Percentiles rank a stretch among this genome's conserved stretches.
Conservation (phyloP, 92 coral and sea anemone species). For the Epizoanthus stellaris region DNA sequence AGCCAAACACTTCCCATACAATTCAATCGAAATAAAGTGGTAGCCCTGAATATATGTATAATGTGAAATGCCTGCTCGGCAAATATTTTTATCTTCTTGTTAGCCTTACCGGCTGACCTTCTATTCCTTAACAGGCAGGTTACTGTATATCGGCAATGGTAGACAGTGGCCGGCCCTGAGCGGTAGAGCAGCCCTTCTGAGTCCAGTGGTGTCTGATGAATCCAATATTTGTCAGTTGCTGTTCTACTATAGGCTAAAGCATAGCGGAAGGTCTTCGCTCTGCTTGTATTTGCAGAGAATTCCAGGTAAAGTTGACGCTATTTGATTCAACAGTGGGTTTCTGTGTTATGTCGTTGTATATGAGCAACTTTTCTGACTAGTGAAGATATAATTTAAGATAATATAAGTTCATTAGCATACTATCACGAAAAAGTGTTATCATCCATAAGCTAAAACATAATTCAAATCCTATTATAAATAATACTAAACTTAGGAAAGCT, state of each 20-base stretch:
- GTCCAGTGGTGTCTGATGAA: conserved; percentile 20
- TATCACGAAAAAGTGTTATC: no score
- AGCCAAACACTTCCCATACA: no score
- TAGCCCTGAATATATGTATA: no score
- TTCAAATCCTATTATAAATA: no score
- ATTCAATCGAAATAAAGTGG: no score
- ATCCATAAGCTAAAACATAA: no score
- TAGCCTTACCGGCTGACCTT: not conserved
- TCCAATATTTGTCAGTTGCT: conserved; percentile 14
- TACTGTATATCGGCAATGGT: conserved; percentile 43
- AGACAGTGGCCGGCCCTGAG: conserved; percentile 26
- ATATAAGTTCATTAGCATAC: no score
- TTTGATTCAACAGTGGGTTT: not conserved
- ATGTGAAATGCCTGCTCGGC: not conserved
- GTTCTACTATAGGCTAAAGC: conserved; percentile 41
- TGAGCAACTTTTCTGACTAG: no score
- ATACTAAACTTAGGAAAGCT: no score
- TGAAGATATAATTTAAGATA: no score
- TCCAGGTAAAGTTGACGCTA: not conserved
- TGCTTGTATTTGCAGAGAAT: conserved; percentile 9
- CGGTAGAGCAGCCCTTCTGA: conserved; percentile 49
- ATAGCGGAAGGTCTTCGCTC: conserved; percentile 37
- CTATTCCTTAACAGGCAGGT: conserved; percentile 33
- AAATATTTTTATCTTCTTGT: no score
- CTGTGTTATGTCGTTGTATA: not conserved